Conservation (phyloP, 2,888 invertebrate species). For the Myopa testacea region DNA sequence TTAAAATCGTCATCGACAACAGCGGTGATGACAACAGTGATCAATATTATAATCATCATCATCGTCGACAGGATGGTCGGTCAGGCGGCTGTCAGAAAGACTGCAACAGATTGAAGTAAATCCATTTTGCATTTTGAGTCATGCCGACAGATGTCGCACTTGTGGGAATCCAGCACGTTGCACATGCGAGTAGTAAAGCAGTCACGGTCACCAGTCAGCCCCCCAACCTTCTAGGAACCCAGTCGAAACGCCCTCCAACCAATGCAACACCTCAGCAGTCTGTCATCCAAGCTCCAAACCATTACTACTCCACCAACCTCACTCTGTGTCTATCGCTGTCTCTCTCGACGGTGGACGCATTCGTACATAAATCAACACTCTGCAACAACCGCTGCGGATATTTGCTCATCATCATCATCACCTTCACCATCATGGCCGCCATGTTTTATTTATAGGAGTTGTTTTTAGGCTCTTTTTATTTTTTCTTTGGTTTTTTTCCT, state of each 20-base stretch:
- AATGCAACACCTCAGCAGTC: too few species aligned
- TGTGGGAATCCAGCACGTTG: too few species aligned
- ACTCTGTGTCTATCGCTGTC: background rate
- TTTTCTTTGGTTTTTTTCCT: background rate
- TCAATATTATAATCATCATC: constrained; percentile 11
- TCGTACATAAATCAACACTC: constrained; percentile 21
- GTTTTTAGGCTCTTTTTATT: background rate
- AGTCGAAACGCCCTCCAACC: too few species aligned
- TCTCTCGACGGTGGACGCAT: too few species aligned
- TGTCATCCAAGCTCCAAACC: too few species aligned
- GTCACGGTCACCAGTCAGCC: too few species aligned
- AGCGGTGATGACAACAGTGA: background rate
- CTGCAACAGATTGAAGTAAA: constrained; percentile 2
- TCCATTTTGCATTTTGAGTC: constrained; percentile 21
- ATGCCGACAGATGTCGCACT: constrained; percentile 6
- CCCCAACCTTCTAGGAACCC: too few species aligned
- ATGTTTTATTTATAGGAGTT: too few species aligned
- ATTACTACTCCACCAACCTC: too few species aligned
- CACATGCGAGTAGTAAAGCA: too few species aligned
- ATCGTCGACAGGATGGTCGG: background rate
- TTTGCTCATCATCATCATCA: background rate
- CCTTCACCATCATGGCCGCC: background rate
- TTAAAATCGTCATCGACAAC: background rate
- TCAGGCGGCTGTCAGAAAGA: background rate
- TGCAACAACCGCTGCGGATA: too few species aligned